phyloP scores from a whole-genome alignment of 2,888 invertebrate genomes.

The Amblyjoppa proteus region DNA sequence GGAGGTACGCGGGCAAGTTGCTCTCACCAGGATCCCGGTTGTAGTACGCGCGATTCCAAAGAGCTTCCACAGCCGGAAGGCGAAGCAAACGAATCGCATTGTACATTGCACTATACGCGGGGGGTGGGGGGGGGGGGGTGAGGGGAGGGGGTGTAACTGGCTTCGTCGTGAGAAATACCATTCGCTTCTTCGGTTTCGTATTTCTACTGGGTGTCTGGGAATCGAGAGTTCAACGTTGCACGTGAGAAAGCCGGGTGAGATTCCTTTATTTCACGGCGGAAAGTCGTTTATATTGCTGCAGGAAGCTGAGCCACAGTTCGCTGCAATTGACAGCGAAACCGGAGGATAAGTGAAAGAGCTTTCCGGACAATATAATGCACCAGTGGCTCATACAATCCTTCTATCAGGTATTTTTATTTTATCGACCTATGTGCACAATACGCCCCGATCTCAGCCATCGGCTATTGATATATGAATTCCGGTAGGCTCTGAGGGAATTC shows the following conservation, averaged over 20 bases:
- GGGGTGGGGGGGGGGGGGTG: not conserved
- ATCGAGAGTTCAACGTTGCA: constrained; percentile 3
- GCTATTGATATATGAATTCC: no score
- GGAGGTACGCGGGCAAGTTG: constrained; percentile 13
- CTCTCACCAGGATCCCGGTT: constrained; percentile 14
- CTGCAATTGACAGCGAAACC: not conserved
- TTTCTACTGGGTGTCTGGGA: constrained; percentile 23
- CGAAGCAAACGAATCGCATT: constrained; percentile 29
- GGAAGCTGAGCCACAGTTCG: not conserved
- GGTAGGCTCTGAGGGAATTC: no score
- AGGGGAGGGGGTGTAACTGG: constrained; percentile 17
- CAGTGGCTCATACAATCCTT: not conserved
- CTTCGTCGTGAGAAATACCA: constrained; percentile 42
- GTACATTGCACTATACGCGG: constrained; percentile 33
- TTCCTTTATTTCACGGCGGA: constrained; percentile 1
- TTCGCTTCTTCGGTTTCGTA: constrained; percentile 30
- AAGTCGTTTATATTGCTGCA: not conserved
- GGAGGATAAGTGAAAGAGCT: not conserved
- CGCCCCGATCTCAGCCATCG: no score
- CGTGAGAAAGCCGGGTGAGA: not conserved
- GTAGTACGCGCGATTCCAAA: constrained; percentile 40
- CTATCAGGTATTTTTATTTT: no score
- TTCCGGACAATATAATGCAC: not conserved
- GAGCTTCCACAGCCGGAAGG: constrained; percentile 19
- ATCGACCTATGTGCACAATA: no score